Evolutionary conservation across 2,888 invertebrate genomes (phyloP), one percentile per base, ranked within the genome.

Genomic region (Unio pictorum): DNA sequence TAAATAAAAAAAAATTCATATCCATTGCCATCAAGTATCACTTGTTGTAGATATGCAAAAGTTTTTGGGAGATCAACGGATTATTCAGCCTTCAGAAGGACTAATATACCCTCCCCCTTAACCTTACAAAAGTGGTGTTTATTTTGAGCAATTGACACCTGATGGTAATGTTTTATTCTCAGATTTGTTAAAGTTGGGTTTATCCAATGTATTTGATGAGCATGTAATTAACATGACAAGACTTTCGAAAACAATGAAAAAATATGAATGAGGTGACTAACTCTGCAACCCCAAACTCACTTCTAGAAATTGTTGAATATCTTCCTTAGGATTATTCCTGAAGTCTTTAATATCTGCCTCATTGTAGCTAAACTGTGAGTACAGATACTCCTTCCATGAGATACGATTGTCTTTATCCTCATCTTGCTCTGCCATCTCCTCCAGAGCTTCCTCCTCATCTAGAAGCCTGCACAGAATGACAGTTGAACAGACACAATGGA

Each of bases 361-460:
- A 74, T 94, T 83, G 66, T 94, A 93, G 0, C 96, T 96, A 89
- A 96, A 98, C 0, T 95, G 94, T 88, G 97, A 96, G 68, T 93
- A 92, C n/a, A 96, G 88, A 89, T 97, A 96, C 91, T 99, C 99
- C 7, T 92, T 91, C 98, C 98, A 99, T 0, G 95, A 93, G 3
- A 99, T 93, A 78, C 91, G 91, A 0, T 95, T 95, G 90, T 99
- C 95, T 58, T 92, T 92, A 89, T 98, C 93, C 61, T 93, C 93
- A 90, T 99, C 99, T 1, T 76, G 93, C 87, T 97, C 96, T 74
- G 94, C 93, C 82, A 97, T 92, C 54, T 95, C 93, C 88, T 97
- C 96, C 66, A 93, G 91, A 0, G 96, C 95, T 88, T 98, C 98
- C 88, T 97, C 97, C 54, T 78, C 75, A 71, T 89, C 88, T 11